Conservation (phyloP, 2,888 invertebrate genomes). For the Ceraclea dissimilis region DNA sequence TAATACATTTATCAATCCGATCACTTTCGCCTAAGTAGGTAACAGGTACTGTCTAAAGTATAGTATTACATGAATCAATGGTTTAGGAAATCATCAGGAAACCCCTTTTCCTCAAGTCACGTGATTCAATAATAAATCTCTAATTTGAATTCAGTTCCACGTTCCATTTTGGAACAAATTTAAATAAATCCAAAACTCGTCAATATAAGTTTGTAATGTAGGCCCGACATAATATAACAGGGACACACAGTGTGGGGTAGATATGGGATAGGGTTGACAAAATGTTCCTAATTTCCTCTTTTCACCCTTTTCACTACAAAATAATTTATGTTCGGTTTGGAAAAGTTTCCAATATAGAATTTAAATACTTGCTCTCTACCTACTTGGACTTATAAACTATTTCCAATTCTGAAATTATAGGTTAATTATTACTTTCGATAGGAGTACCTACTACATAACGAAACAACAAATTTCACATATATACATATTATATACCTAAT, state of each 20-base stretch:
- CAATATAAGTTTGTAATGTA: slow-evolving; percentile 7
- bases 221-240: slow-evolving; percentile 5
- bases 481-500: too few relatives aligned
- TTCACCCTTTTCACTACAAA: background rate
- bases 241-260: slow-evolving; percentile 1
- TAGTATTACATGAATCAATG: background rate
- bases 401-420: too few relatives aligned
- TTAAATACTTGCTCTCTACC: too few relatives aligned
- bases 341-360: too few relatives aligned
- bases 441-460: too few relatives aligned
- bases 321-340: too few relatives aligned
- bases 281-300: background rate
- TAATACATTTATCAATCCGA: background rate
- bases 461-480: too few relatives aligned
- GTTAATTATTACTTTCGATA: too few relatives aligned
- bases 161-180: slow-evolving; percentile 11
- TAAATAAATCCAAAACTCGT: slow-evolving; percentile 14
- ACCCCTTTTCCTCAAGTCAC: slow-evolving; percentile 7
- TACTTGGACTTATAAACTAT: too few relatives aligned
- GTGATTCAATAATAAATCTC: slow-evolving; percentile 16
- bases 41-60: background rate
- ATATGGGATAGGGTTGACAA: background rate
- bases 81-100: background rate
- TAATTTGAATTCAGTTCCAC: slow-evolving; percentile 13
- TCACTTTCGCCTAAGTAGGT: background rate